Evolutionary conservation across 2,888 invertebrate species (phyloP).

Genomic region (Ectemnius continuus): DNA sequence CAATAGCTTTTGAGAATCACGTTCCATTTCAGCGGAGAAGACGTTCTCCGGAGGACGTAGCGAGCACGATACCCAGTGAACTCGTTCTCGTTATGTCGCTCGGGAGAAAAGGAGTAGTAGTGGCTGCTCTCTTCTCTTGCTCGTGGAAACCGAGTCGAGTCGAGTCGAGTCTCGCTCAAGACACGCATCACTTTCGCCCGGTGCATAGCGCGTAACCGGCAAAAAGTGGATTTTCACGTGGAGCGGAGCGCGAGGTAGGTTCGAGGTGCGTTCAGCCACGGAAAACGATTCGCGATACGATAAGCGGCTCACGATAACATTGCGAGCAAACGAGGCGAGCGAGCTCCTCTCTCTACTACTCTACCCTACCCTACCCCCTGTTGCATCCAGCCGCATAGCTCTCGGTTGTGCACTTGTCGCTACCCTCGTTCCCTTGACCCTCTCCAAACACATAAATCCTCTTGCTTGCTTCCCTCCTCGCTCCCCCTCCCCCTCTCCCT

Average conservation of each 20-base stretch:
- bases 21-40: slow-evolving; percentile 1
- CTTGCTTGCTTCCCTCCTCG: slow-evolving; percentile 36
- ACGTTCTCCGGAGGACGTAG: background rate
- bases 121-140: slow-evolving; percentile 23
- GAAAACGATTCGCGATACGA: slow-evolving; percentile 17
- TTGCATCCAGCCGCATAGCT: slow-evolving; percentile 65
- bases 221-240: slow-evolving; percentile 63
- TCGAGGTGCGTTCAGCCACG: slow-evolving; percentile 21
- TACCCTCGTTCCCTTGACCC: slow-evolving; percentile 74
- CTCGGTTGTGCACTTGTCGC: slow-evolving; percentile 69
- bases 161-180: slow-evolving; percentile 40
- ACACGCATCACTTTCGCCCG: slow-evolving; percentile 72
- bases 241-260: slow-evolving; percentile 43
- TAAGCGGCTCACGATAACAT: slow-evolving; percentile 27
- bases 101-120: slow-evolving; percentile 36
- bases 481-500: slow-evolving; percentile 10
- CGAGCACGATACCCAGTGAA: slow-evolving; percentile 23
- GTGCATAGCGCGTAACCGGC: slow-evolving; percentile 66
- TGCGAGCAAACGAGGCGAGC: slow-evolving; percentile 28
- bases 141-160: slow-evolving; percentile 24
- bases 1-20: too few relatives aligned
- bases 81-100: slow-evolving; percentile 24
- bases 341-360: slow-evolving; percentile 25
- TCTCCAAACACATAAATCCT: slow-evolving; percentile 73
- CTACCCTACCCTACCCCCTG: slow-evolving; percentile 47